Percentiles rank a stretch among this genome's conserved stretches.
Evolutionary conservation across 1,140 invertebrate species (phyloP).

Genomic region (Coelopa frigida): DNA sequence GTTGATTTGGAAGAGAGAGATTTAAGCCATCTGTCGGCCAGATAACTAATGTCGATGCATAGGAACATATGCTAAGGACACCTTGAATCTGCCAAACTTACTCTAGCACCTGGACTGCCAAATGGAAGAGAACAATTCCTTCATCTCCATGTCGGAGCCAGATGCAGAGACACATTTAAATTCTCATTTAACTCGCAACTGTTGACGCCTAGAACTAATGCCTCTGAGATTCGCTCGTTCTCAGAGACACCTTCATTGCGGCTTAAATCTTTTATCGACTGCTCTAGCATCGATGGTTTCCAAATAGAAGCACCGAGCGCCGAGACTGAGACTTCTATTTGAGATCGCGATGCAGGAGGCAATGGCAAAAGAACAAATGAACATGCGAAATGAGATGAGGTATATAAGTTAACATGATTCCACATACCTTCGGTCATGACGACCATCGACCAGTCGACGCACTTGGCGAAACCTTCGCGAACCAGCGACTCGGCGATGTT

Average conservation of each 20-base stretch:
- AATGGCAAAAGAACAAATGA: too few relatives aligned
- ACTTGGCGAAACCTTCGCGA: conserved; percentile 86
- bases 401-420: too few relatives aligned
- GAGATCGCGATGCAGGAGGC: conserved; percentile 2
- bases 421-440: conserved; percentile 73
- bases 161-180: too few relatives aligned
- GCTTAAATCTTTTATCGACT: too few relatives aligned
- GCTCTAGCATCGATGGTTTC: conserved; percentile 16
- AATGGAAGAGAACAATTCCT: too few relatives aligned
- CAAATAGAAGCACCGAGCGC: conserved; percentile 3
- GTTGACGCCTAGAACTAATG: too few relatives aligned
- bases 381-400: too few relatives aligned
- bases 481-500: conserved; percentile 94
- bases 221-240: too few relatives aligned
- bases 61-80: conserved; percentile 5
- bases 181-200: too few relatives aligned
- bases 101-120: conserved; percentile 19
- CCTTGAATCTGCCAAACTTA: conserved; percentile 14
- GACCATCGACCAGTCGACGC: conserved; percentile 96
- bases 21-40: conserved; percentile 3
- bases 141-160: too few relatives aligned
- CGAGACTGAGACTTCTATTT: neutral
- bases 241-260: too few relatives aligned
- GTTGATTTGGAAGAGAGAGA: too few relatives aligned
- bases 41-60: conserved; percentile 8